Percentiles rank a stretch among this genome's conserved stretches.
Evolutionary conservation across 2,797 vertebrate genomes (phyloP).

Genomic region (Paramormyrops hopkinsi): DNA sequence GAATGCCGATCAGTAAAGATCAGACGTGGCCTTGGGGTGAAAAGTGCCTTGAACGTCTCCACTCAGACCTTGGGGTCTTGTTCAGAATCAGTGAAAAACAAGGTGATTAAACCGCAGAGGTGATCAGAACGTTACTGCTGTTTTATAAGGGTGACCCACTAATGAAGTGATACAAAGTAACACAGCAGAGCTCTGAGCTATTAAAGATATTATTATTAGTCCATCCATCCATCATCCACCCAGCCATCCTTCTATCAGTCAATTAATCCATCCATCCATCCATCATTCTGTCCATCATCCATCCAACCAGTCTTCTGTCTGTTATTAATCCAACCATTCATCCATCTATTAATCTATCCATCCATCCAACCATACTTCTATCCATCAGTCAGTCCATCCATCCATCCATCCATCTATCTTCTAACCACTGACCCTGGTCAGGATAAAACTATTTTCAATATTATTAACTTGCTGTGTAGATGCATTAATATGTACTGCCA

Average conservation of each 20-base stretch:
- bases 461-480: background rate
- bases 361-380: background rate
- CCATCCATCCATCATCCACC: background rate
- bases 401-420: background rate
- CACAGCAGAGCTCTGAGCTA: background rate
- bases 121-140: background rate
- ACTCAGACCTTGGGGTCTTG: background rate
- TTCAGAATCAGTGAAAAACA: background rate
- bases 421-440: background rate
- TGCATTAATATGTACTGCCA: background rate
- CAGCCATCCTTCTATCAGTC: background rate
- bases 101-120: background rate
- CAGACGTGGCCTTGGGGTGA: background rate
- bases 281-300: background rate
- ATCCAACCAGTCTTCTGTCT: background rate
- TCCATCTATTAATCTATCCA: background rate
- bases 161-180: background rate
- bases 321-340: background rate
- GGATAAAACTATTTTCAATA: background rate
- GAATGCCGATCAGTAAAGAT: background rate
- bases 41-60: background rate
- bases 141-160: background rate
- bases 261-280: background rate
- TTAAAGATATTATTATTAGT: background rate
- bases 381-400: background rate